Base-by-base conservation (phyloP, 2,888 invertebrate species). In the Polymixis flavicincta region DNA sequence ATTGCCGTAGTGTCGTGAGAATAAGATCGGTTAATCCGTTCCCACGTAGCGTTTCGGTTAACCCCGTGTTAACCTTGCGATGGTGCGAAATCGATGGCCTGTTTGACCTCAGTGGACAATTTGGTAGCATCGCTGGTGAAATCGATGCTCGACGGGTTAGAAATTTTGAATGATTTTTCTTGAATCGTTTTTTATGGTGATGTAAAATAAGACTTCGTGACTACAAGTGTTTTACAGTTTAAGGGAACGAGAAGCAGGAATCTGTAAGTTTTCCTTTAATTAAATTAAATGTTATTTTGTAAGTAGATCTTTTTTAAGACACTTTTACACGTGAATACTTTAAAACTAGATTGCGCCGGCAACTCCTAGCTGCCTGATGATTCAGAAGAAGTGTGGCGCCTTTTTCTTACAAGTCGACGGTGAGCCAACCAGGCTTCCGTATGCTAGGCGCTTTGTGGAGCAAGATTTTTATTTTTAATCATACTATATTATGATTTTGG, bases 31-130 rank as follows among this genome's bases (percentile, higher is more conserved):
- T 74, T 71, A 50, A 68, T 61, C 77, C 76, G 89, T 94, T 94
- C 94, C 91, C 94, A 94, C 94, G 93, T 88, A 89, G 87, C 89
- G 90, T 88, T 91, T 90, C 89, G 91, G 91, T 91, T 93, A 93
- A 93, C 94, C 92, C 90, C 81, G 87, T 78, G 92, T 92, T 93
- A 92, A 93, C 93, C 92, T 90, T 83, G 83, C 77, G 89, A 91
- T 91, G 92, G 93, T 90, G 94, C 89, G 93, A 94, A 93, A 91
- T 90, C 86, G 87, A 89, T 89, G 88, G 82, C 84, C 82, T 68
- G 28, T 82, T 74, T 74, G 84, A 83, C 87, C 87, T 37, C 60
- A 42, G 85, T 83, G 85, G 84, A 88, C 82, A 88, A 87, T 87
- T 87, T 87, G 85, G 87, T 88, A 84, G 84, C 87, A 75, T 79